These are phyloP conservation scores for Tinamus guttatus DNA, from an alignment of 2,113 vertebrate species.

Conservation along the genomic window DNA sequence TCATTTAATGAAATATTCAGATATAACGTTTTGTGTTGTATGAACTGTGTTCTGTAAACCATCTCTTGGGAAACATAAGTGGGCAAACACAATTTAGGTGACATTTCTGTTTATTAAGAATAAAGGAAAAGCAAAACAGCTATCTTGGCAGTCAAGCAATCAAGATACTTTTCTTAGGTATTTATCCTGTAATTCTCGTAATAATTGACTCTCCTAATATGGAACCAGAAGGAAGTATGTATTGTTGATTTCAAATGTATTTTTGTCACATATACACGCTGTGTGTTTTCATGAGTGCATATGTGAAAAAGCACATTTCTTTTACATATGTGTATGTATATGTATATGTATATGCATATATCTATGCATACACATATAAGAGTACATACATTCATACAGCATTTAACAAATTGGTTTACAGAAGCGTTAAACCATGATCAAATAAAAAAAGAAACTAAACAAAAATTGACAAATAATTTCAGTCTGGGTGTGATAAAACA, in stretches of 20 bases:
- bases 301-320: neutral
- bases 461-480: neutral
- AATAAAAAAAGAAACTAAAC: neutral
- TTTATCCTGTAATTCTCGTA: neutral
- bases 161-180: neutral
- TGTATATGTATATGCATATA: neutral
- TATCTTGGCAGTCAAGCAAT: slow-evolving; percentile 28
- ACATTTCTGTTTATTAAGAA: slow-evolving; percentile 20
- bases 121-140: slow-evolving; percentile 4
- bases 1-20: slow-evolving; percentile 8
- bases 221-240: neutral
- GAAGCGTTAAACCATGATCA: neutral
- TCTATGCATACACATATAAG: no score
- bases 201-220: neutral
- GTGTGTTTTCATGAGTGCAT: neutral
- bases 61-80: neutral
- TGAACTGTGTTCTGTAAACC: neutral
- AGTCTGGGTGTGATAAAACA: neutral
- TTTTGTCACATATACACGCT: neutral
- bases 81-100: neutral
- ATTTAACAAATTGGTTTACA: neutral
- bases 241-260: neutral
- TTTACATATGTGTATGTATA: no score
- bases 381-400: neutral
- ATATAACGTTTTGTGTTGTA: neutral